Percentiles rank a stretch among this genome's conserved stretches.
Conservation (phyloP, 2,113 vertebrate genomes). For the Elephantulus edwardii region DNA sequence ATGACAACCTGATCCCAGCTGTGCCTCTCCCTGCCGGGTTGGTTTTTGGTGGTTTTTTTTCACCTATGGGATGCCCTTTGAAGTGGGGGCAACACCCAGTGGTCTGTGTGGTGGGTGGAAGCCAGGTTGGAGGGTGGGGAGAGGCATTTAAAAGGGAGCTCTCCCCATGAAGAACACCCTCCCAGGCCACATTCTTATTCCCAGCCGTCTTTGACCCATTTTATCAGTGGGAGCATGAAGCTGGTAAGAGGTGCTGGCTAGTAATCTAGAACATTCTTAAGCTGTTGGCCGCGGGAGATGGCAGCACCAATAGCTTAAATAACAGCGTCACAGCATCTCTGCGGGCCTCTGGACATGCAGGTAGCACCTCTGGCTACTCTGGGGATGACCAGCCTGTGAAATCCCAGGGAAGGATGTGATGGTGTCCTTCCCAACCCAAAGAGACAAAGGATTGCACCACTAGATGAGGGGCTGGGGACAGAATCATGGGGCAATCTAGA, state of each 20-base stretch:
- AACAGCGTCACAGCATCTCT: not conserved
- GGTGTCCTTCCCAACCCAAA: not conserved
- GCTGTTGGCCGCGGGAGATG: rapidly evolving
- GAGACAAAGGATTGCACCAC: no score
- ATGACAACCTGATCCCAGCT: slow-evolving; percentile 36
- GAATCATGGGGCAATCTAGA: no score
- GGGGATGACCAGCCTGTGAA: not conserved
- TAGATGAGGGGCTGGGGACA: not conserved
- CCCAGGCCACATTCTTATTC: not conserved
- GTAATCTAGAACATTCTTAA: not conserved
- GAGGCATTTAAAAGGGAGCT: not conserved
- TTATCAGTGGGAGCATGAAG: not conserved
- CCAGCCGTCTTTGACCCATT: not conserved
- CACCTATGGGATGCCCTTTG: slow-evolving; percentile 8
- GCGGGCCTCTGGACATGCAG: not conserved
- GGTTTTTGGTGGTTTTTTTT: no score
- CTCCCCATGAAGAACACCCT: not conserved
- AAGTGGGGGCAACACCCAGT: slow-evolving; percentile 53
- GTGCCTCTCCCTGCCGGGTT: slow-evolving; percentile 60
- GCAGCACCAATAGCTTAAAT: not conserved
- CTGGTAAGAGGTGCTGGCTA: not conserved
- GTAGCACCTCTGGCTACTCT: not conserved
- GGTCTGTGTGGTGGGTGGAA: not conserved
- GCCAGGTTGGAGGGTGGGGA: not conserved
- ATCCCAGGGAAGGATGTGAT: not conserved